Evolutionary conservation across 1,140 invertebrate genomes (phyloP).

Genomic region (Nasonia vitripennis): DNA sequence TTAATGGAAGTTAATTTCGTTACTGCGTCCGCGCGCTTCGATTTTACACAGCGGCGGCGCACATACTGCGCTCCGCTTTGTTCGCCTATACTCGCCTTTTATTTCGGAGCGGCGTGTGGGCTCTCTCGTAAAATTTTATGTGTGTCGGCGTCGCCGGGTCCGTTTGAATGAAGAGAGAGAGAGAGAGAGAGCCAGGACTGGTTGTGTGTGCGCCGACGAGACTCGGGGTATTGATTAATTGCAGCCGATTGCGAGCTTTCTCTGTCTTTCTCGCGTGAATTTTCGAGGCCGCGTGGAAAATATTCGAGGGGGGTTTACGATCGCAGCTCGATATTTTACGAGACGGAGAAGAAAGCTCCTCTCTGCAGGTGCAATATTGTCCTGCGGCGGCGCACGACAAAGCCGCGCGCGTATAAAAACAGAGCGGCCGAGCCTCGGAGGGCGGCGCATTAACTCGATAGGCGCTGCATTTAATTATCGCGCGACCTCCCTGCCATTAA

Average conservation of each 20-base stretch:
- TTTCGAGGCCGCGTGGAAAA: too few relatives aligned
- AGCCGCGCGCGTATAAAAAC: too few relatives aligned
- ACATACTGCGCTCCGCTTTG: neutral
- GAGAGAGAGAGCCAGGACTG: neutral
- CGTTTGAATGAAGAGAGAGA: neutral
- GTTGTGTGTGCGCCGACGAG: neutral
- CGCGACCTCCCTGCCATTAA: too few relatives aligned
- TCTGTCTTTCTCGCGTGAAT: too few relatives aligned
- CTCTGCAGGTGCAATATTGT: too few relatives aligned
- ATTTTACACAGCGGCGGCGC: neutral
- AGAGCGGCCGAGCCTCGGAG: too few relatives aligned
- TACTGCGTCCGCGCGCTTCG: neutral
- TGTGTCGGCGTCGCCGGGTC: neutral
- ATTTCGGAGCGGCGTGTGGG: neutral
- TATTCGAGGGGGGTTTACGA: too few relatives aligned
- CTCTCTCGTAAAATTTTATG: conserved; percentile 31
- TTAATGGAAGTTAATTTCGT: conserved; percentile 40
- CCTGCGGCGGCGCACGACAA: too few relatives aligned
- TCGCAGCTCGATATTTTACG: too few relatives aligned
- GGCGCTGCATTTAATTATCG: too few relatives aligned
- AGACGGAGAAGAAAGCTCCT: too few relatives aligned
- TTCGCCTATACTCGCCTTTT: neutral
- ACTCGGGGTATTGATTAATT: conserved; percentile 22
- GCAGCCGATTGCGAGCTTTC: neutral
- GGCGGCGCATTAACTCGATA: too few relatives aligned